These are phyloP conservation scores for Paelopatides confundens DNA, from an alignment of 53 echinoderm and acorn worm species.

Conservation along the genomic window DNA sequence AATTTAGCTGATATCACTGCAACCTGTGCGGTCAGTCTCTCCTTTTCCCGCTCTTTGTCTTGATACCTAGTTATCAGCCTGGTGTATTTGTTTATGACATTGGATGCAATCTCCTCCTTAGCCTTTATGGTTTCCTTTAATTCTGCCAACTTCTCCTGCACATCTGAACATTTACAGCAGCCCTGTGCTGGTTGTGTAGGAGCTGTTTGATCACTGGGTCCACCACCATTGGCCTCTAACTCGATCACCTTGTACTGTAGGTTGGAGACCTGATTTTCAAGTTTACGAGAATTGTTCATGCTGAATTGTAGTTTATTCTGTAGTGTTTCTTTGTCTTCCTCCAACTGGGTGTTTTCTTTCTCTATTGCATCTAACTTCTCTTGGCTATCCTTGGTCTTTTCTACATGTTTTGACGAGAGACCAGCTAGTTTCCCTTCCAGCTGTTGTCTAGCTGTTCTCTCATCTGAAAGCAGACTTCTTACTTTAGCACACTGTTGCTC, in stretches of 20 bases:
- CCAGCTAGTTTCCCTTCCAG: constrained; percentile 54
- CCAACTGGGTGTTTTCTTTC: constrained; percentile 57
- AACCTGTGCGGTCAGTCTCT: constrained; percentile 20
- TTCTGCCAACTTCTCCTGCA: constrained; percentile 51
- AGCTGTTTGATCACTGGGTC: background rate
- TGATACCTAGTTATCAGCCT: constrained; percentile 44
- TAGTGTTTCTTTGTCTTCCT: constrained; percentile 78
- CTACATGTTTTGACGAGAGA: background rate
- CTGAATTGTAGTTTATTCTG: constrained; percentile 83
- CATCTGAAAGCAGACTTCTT: constrained; percentile 73
- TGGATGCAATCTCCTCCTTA: constrained; percentile 38
- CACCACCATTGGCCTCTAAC: constrained; percentile 50
- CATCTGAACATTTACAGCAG: background rate
- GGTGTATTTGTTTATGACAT: constrained; percentile 33
- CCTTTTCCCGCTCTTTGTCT: constrained; percentile 47
- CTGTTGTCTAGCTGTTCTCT: constrained; percentile 58
- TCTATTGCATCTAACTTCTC: constrained; percentile 45
- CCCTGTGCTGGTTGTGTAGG: background rate
- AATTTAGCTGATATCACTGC: background rate
- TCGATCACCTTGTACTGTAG: constrained; percentile 58
- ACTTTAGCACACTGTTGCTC: constrained; percentile 72
- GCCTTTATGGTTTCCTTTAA: constrained; percentile 42
- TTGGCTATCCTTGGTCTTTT: background rate
- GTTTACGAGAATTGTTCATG: constrained; percentile 80
- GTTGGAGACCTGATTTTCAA: constrained; percentile 60